Base-by-base conservation (phyloP, 2,113 vertebrate species). In the Rattus rattus region DNA sequence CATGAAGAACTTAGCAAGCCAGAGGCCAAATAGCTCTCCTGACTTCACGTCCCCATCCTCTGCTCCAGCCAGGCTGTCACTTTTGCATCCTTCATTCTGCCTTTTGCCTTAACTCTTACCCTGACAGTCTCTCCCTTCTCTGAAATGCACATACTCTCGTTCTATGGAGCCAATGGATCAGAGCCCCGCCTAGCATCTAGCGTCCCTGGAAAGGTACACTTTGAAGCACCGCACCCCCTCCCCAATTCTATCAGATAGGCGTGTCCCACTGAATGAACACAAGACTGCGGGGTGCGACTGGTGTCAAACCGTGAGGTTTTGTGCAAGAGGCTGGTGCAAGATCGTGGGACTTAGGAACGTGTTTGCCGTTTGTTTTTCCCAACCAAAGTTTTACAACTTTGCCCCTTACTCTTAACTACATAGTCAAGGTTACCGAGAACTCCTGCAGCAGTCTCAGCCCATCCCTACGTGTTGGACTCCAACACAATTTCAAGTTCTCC, bases 121-220 rank as follows among this genome's bases (percentile, higher is more conserved):
- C 30, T 13, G 39, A 30, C 56, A 63, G 88, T 24, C 36, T 52
- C 30, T 33, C 26, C 13, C 16, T 17, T 47, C 2, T 26, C 54
- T 11, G 5, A 76, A 86, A 77, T 67, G 19, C 36, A 75, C 10
- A 5, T 24, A 65, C 16, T 39, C 39, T 77, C n/a, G 22, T 47
- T 11, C 33, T 8, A 3, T 7, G 47, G 79, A 17, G 65, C 26
- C 28, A 24, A 14, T 65, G 7, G n/a, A 47, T n/a, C 16, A 12
- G 5, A 36, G 33, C 36, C 5, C 12, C 0, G 5, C 0, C 5
- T 0, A 10, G 3, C 28, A 69, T 69, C 14, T 2, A 1, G 49
- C n/a, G 1, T 39, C 11, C 67, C 79, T 11, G 14, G 12, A 49
- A 84, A 54, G 36, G 52, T 30, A 22, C 67, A 54, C n/a, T 73